phyloP scores from a whole-genome alignment of 2,113 vertebrate species.

The Nothobranchius kuhntae region DNA sequence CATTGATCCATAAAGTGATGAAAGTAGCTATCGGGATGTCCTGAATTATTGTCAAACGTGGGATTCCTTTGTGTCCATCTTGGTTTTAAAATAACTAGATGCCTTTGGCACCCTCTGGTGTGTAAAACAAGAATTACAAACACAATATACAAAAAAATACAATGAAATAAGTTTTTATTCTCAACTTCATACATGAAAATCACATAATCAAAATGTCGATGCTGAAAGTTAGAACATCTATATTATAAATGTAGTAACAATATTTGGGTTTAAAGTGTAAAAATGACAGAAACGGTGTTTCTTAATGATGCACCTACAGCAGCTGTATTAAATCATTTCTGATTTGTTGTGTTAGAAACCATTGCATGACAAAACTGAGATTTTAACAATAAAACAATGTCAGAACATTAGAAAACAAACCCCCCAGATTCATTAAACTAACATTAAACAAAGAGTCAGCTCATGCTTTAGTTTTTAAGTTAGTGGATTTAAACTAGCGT shows the following conservation, averaged over 20 bases:
- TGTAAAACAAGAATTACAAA: constrained; percentile 28
- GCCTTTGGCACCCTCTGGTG: constrained; percentile 33
- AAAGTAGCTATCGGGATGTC: too few species aligned
- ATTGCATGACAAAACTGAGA: not conserved
- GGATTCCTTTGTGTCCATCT: too few species aligned
- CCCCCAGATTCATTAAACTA: not conserved
- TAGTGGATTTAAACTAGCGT: constrained; percentile 17
- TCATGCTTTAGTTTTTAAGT: not conserved
- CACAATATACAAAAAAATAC: not conserved
- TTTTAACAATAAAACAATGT: not conserved
- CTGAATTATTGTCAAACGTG: too few species aligned
- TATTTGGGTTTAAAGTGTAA: not conserved
- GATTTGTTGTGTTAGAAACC: not conserved
- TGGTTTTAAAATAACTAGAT: too few species aligned
- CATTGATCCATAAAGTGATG: too few species aligned
- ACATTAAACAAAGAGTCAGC: not conserved
- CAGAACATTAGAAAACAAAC: not conserved
- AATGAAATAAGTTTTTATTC: constrained; percentile 54
- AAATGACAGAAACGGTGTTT: constrained; percentile 7
- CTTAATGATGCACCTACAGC: not conserved
- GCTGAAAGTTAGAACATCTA: constrained; percentile 25
- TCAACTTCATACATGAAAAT: constrained; percentile 49
- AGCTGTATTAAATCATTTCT: not conserved
- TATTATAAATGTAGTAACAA: not conserved
- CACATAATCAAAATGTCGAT: constrained; percentile 28